Evolutionary conservation across 2,113 vertebrate genomes (phyloP).

Genomic region (Thalassoma bifasciatum): DNA sequence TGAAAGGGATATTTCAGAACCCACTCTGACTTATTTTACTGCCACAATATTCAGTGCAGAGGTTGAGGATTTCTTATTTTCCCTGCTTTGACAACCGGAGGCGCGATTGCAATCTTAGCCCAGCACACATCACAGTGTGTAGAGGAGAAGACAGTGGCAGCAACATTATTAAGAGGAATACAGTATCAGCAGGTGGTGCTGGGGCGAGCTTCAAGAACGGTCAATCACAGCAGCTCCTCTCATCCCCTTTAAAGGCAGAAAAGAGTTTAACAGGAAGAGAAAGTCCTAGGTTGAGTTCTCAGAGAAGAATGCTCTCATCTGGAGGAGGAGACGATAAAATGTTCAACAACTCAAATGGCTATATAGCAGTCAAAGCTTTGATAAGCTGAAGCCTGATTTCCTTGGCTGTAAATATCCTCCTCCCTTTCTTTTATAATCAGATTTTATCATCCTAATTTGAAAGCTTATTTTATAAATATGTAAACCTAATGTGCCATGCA

Average conservation of each 20-base stretch:
- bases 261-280: conserved; percentile 28
- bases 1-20: background rate
- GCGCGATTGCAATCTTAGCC: background rate
- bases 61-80: background rate
- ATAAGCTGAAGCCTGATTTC: conserved; percentile 24
- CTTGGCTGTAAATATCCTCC: background rate
- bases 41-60: background rate
- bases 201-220: background rate
- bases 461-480: no score
- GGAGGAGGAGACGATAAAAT: conserved; percentile 14
- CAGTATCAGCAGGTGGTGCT: conserved; percentile 13
- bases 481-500: no score
- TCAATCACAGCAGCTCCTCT: conserved; percentile 16
- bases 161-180: conserved; percentile 7
- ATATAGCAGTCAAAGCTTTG: background rate
- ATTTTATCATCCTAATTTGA: no score
- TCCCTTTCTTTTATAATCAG: background rate
- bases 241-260: conserved; percentile 8
- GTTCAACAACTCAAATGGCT: conserved; percentile 2
- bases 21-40: background rate
- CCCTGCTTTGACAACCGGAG: background rate
- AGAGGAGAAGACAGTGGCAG: background rate
- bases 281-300: conserved; percentile 13
- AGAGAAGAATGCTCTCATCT: conserved; percentile 18
- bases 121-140: background rate